Evolutionary conservation across 2,888 invertebrate species (phyloP).

Genomic region (Antitype chi): DNA sequence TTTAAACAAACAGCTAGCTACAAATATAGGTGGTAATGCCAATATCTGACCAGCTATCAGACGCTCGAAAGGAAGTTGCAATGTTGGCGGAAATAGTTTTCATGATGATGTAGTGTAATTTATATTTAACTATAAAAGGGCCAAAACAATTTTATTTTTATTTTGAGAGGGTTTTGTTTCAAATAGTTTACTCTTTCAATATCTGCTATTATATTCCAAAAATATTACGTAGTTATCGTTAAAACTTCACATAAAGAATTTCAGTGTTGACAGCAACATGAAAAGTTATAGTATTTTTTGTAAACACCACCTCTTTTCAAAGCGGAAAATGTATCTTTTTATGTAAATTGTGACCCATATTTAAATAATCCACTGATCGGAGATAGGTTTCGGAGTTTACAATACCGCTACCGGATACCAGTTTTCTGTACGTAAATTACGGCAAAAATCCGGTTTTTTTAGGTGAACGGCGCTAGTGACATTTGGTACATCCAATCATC

Average conservation of each 20-base stretch:
- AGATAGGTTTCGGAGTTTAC: slow-evolving; percentile 61
- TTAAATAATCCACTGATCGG: slow-evolving; percentile 63
- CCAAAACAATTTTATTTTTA: background rate
- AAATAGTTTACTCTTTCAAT: no score
- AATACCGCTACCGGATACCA: slow-evolving; percentile 46
- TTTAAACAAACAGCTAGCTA: background rate
- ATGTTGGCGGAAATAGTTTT: background rate
- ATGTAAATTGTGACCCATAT: slow-evolving; percentile 62
- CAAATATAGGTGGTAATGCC: background rate
- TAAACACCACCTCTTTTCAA: slow-evolving; percentile 6
- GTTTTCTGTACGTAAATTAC: slow-evolving; percentile 55
- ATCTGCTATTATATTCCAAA: background rate
- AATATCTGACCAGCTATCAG: background rate
- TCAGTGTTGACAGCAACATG: background rate
- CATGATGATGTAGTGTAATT: background rate
- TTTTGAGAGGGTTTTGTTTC: background rate
- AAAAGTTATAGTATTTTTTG: slow-evolving; percentile 10
- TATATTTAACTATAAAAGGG: background rate
- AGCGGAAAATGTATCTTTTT: slow-evolving; percentile 30
- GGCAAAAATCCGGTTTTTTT: slow-evolving; percentile 59
- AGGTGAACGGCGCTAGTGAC: slow-evolving; percentile 17
- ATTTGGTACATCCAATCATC: slow-evolving; percentile 40
- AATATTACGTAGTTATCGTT: background rate
- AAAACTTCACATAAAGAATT: background rate
- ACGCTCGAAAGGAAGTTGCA: background rate